These are phyloP conservation scores for Pemphigus obesinymphae DNA, from an alignment of 1,140 invertebrate genomes.

Conservation along the genomic window DNA sequence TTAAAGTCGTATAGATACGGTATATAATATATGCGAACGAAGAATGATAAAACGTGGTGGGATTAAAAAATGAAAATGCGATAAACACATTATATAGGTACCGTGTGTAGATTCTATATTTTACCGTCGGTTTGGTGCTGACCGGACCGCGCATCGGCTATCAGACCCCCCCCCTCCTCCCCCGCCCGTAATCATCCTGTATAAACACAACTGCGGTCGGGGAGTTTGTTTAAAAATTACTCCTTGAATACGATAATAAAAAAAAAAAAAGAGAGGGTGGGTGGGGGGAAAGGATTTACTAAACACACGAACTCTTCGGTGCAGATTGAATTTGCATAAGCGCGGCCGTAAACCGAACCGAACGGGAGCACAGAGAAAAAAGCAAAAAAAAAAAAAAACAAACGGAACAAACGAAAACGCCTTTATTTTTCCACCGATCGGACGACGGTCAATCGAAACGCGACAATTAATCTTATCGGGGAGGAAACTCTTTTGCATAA, in stretches of 20 bases:
- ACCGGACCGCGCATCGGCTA: not conserved
- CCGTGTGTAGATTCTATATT: no score
- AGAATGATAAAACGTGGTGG: not conserved
- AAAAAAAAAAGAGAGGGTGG: no score
- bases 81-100: not conserved
- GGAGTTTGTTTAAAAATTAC: constrained; percentile 9
- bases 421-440: not conserved
- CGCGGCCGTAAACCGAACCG: not conserved
- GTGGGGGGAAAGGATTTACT: not conserved
- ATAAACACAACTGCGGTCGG: not conserved
- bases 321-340: constrained; percentile 22
- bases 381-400: no score
- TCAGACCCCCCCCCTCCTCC: no score
- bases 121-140: not conserved
- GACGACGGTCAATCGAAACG: not conserved
- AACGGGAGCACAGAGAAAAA: not conserved
- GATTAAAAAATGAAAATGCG: not conserved
- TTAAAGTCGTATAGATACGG: no score
- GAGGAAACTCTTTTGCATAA: constrained; percentile 15
- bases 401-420: not conserved
- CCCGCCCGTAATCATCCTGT: not conserved
- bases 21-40: no score
- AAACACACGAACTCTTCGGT: not conserved
- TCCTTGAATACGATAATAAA: not conserved
- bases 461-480: constrained; percentile 11